Evolutionary conservation across 2,888 invertebrate genomes (phyloP).

Genomic region (Tanaodytes sp.): DNA sequence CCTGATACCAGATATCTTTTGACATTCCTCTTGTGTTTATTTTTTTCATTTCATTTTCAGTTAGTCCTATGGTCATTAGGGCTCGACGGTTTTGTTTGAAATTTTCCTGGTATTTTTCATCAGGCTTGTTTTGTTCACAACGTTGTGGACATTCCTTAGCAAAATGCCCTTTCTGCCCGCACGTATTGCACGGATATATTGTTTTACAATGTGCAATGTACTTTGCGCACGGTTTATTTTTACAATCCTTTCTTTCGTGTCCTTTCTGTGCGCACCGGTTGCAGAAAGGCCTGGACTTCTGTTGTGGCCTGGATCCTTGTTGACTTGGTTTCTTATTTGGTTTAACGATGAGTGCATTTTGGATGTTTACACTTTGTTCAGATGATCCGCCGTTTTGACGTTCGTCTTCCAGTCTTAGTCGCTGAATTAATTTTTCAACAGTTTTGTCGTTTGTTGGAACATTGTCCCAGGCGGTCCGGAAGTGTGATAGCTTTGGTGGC

Average conservation of each 20-base stretch:
- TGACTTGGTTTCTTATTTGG: background rate
- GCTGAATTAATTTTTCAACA: slow-evolving; percentile 25
- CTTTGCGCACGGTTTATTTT: slow-evolving; percentile 47
- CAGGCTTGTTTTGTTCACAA: slow-evolving; percentile 30
- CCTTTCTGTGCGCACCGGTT: slow-evolving; percentile 48
- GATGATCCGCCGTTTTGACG: slow-evolving; percentile 39
- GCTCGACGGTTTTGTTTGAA: slow-evolving; percentile 31
- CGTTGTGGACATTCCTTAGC: slow-evolving; percentile 58
- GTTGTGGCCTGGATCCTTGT: background rate
- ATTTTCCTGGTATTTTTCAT: background rate
- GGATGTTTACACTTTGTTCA: background rate
- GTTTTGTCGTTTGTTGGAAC: slow-evolving; percentile 31
- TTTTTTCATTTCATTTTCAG: slow-evolving; percentile 39
- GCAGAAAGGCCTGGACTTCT: background rate
- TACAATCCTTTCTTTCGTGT: slow-evolving; percentile 55
- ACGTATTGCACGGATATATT: slow-evolving; percentile 58
- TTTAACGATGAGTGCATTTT: background rate
- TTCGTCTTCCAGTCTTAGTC: slow-evolving; percentile 41
- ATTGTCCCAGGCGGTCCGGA: slow-evolving; percentile 54
- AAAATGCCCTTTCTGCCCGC: slow-evolving; percentile 58
- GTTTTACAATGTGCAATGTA: slow-evolving; percentile 59
- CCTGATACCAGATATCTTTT: slow-evolving; percentile 55
- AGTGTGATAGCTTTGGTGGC: slow-evolving; percentile 56
- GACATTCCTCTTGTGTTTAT: slow-evolving; percentile 20
- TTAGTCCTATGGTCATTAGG: slow-evolving; percentile 48